Conservation (phyloP, 1,140 invertebrate species). For the Acromyrmex charruanus region DNA sequence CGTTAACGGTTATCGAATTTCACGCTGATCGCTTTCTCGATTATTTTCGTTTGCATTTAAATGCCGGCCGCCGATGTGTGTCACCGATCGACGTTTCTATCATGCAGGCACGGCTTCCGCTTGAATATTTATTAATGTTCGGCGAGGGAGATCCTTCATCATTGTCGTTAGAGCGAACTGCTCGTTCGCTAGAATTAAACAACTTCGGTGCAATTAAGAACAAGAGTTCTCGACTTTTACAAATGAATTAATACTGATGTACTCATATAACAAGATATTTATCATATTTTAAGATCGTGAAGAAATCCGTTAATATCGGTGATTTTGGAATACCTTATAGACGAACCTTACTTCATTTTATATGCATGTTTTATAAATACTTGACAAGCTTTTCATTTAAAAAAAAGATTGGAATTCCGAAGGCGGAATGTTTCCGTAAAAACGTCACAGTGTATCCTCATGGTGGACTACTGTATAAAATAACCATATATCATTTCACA, state of each 20-base stretch:
- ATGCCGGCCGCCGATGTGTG: conserved; percentile 37
- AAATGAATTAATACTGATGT: background rate
- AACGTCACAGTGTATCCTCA: background rate
- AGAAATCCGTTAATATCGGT: background rate
- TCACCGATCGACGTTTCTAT: conserved; percentile 57
- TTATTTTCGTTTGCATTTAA: conserved; percentile 65
- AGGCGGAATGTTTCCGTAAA: conserved; percentile 25
- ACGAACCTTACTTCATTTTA: background rate
- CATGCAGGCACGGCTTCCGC: background rate
- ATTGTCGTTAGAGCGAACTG: conserved; percentile 36
- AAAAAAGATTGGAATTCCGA: background rate
- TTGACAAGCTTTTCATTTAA: background rate
- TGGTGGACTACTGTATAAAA: conserved; percentile 74
- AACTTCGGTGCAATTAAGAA: conserved; percentile 21
- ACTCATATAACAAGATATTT: background rate
- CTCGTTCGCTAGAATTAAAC: conserved; percentile 37
- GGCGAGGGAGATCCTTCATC: conserved; percentile 23
- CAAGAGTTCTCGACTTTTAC: conserved; percentile 5
- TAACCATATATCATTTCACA: conserved; percentile 73
- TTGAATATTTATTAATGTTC: conserved; percentile 57
- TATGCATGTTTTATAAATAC: background rate
- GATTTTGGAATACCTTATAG: background rate
- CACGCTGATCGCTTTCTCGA: conserved; percentile 46
- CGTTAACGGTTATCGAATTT: conserved; percentile 58
- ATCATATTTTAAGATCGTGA: conserved; percentile 9